Conservation (phyloP, 2,888 invertebrate genomes). For the Plagodis dolabraria region DNA sequence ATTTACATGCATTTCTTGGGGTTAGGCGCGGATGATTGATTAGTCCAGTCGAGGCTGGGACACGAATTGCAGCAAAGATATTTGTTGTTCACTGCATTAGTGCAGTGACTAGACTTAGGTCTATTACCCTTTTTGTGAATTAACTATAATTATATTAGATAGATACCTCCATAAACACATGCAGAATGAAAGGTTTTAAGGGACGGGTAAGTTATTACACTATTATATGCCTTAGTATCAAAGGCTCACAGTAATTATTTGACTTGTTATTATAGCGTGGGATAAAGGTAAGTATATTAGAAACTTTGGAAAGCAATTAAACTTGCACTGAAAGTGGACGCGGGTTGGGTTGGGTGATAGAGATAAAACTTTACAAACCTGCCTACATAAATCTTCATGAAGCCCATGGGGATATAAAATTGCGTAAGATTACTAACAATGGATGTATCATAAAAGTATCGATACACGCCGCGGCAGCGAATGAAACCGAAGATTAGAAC, state of each 20-base stretch:
- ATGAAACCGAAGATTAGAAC: slow-evolving; percentile 10
- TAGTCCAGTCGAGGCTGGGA: too few species aligned
- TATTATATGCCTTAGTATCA: too few species aligned
- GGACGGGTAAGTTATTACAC: too few species aligned
- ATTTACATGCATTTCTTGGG: slow-evolving; percentile 1
- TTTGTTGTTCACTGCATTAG: too few species aligned
- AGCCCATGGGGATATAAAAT: slow-evolving; percentile 7
- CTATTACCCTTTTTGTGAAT: too few species aligned
- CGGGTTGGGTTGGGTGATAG: not conserved
- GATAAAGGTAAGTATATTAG: not conserved
- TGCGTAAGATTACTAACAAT: slow-evolving; percentile 5
- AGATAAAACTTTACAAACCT: slow-evolving; percentile 10
- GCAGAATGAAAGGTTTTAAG: too few species aligned
- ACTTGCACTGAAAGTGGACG: slow-evolving; percentile 10
- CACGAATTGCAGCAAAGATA: too few species aligned
- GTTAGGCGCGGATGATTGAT: too few species aligned
- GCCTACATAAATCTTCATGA: slow-evolving; percentile 7
- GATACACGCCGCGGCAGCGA: slow-evolving; percentile 1
- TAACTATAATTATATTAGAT: too few species aligned
- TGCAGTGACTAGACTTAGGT: too few species aligned
- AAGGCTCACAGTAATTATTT: too few species aligned
- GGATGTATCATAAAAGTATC: not conserved
- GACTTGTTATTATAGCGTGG: not conserved
- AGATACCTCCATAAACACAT: too few species aligned
- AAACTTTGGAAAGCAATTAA: slow-evolving; percentile 7